Percentiles rank a stretch among this genome's conserved stretches.
Conservation (phyloP, 2,113 vertebrate species). For the Indri indri region DNA sequence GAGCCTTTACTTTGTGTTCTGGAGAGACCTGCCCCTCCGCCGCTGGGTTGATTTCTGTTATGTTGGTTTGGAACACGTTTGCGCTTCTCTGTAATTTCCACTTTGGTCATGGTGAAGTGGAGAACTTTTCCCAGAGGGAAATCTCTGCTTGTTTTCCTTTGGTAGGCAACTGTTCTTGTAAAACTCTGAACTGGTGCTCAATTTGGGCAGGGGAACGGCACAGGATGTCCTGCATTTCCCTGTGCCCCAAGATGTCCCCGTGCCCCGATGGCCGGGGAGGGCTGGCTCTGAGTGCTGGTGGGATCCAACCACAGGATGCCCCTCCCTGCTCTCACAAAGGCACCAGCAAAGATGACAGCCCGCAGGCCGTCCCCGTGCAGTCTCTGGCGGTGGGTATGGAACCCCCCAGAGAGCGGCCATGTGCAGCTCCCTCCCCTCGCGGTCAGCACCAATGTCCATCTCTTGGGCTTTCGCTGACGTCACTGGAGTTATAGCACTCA, state of each 20-base stretch:
- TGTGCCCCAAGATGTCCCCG: too few relatives aligned
- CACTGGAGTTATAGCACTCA: fast-evolving
- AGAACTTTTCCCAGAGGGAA: slow-evolving; percentile 34
- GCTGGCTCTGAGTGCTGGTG: too few relatives aligned
- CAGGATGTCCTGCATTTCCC: fast-evolving
- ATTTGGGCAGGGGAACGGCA: fast-evolving
- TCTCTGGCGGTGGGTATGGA: too few relatives aligned
- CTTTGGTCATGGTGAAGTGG: slow-evolving; percentile 38
- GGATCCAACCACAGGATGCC: fast-evolving
- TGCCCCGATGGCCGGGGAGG: fast-evolving
- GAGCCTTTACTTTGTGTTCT: fast-evolving
- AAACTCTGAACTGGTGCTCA: fast-evolving
- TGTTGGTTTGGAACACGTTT: slow-evolving; percentile 52
- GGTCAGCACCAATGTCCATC: fast-evolving
- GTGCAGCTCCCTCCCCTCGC: fast-evolving
- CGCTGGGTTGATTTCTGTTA: not conserved
- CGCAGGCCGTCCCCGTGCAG: fast-evolving
- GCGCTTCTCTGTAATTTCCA: slow-evolving; percentile 55
- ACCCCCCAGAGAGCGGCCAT: fast-evolving
- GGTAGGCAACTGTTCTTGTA: slow-evolving; percentile 36
- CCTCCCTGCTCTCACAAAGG: not conserved
- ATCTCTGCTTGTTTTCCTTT: not conserved
- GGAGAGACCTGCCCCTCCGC: not conserved
- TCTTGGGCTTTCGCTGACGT: not conserved
- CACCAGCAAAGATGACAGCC: fast-evolving